A percentile compares a stretch with the other conserved stretches of the same genome.
Conservation (phyloP, 2,888 invertebrate species). For the Salpingus planirostris region DNA sequence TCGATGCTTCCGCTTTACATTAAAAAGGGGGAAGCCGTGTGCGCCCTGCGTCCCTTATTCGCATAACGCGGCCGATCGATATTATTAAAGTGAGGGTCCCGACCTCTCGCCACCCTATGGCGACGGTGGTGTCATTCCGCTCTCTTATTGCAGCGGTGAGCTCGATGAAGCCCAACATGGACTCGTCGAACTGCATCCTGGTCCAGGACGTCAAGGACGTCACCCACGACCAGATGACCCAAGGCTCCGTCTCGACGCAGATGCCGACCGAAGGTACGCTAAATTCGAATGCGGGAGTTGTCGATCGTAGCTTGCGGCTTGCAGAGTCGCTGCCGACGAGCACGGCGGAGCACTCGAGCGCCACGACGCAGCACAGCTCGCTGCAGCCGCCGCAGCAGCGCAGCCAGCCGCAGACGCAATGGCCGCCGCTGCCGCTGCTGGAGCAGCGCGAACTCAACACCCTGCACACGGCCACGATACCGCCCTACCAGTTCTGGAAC, state of each 20-base stretch:
- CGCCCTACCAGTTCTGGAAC: constrained; percentile 90
- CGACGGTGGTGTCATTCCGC: too few relatives aligned
- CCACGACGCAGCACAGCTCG: constrained; percentile 47
- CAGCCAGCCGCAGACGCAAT: constrained; percentile 62
- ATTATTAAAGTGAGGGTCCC: too few relatives aligned
- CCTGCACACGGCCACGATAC: constrained; percentile 74
- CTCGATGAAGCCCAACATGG: constrained; percentile 82
- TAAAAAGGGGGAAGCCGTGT: too few relatives aligned
- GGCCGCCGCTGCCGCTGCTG: constrained; percentile 57
- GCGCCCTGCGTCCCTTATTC: too few relatives aligned
- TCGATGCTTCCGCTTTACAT: too few relatives aligned
- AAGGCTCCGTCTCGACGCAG: constrained; percentile 63
- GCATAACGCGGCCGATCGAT: too few relatives aligned
- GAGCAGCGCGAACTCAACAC: constrained; percentile 80
- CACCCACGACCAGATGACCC: constrained; percentile 76
- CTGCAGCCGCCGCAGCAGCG: constrained; percentile 62
- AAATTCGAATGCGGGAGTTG: too few relatives aligned
- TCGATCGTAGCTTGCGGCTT: too few relatives aligned
- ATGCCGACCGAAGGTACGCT: constrained; percentile 65
- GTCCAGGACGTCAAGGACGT: constrained; percentile 84
- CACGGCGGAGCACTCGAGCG: constrained; percentile 59
- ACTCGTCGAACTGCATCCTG: constrained; percentile 81
- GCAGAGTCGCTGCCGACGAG: constrained; percentile 66
- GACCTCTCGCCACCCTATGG: too few relatives aligned
- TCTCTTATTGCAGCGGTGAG: constrained; percentile 67